phyloP scores from a whole-genome alignment of 2,888 invertebrate species.

The Pachymerium ferrugineum region DNA sequence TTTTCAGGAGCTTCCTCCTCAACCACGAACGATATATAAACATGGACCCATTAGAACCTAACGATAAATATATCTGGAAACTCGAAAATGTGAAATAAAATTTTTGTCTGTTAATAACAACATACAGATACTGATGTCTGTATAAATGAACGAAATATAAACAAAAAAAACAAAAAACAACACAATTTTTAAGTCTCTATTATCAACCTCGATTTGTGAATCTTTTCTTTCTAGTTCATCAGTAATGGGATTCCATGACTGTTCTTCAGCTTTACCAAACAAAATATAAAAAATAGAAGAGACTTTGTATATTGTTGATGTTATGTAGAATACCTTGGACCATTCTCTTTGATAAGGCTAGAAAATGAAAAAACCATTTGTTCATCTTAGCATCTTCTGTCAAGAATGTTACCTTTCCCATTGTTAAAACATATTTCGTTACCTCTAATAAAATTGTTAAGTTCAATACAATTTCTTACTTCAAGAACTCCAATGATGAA shows the following conservation, averaged over 20 bases:
- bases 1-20: neutral
- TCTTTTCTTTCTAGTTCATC: neutral
- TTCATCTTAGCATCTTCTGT: neutral
- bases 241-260: slow-evolving; percentile 30
- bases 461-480: too few relatives aligned
- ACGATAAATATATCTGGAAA: neutral
- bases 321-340: slow-evolving; percentile 35
- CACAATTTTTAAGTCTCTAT: neutral
- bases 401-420: slow-evolving; percentile 58
- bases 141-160: too few relatives aligned
- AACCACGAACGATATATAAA: neutral
- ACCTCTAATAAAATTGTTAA: too few relatives aligned
- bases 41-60: neutral
- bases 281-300: slow-evolving; percentile 27
- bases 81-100: too few relatives aligned
- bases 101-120: too few relatives aligned
- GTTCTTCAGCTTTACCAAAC: slow-evolving; percentile 33
- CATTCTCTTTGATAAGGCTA: neutral
- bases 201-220: neutral
- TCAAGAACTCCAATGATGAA: too few relatives aligned
- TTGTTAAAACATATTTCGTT: slow-evolving; percentile 62
- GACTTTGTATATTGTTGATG: slow-evolving; percentile 30
- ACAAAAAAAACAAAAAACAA: too few relatives aligned
- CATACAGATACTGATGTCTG: too few relatives aligned
- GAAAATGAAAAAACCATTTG: neutral